Conservation (phyloP, 2,888 invertebrate genomes). For the Liodrosophila aerea region DNA sequence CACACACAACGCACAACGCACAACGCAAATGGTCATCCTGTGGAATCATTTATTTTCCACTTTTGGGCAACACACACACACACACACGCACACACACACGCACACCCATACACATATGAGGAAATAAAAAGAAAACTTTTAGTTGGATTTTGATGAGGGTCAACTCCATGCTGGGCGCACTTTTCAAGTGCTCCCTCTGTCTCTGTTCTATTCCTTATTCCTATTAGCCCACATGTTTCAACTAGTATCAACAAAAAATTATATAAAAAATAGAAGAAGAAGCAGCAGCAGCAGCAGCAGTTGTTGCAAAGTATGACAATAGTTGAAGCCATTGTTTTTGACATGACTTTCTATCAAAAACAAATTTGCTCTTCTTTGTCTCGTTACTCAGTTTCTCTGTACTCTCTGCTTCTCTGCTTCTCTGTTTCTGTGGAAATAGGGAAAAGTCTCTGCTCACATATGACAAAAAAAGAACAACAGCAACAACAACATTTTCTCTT, state of each 20-base stretch:
- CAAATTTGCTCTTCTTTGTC: constrained; percentile 73
- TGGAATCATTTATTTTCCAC: constrained; percentile 77
- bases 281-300: no score
- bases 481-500: constrained; percentile 1
- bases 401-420: neutral
- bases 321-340: constrained; percentile 75
- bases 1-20: constrained; percentile 12
- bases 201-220: neutral
- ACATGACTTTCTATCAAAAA: constrained; percentile 78
- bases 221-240: constrained; percentile 7
- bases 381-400: constrained; percentile 40
- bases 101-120: no score
- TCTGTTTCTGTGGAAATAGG: neutral
- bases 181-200: constrained; percentile 61
- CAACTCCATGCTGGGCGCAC: constrained; percentile 70
- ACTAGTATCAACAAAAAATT: constrained; percentile 9
- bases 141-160: constrained; percentile 78
- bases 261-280: constrained; percentile 2
- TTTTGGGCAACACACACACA: constrained; percentile 68
- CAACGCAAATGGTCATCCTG: constrained; percentile 75
- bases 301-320: constrained; percentile 65
- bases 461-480: no score
- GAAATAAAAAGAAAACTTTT: constrained; percentile 74
- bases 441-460: neutral
- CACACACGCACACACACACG: constrained; percentile 50